A percentile compares a stretch with the other conserved stretches of the same genome.
Conservation (phyloP, 37 sponge, comb jelly and placozoan species). For the Spongilla lacustris region DNA sequence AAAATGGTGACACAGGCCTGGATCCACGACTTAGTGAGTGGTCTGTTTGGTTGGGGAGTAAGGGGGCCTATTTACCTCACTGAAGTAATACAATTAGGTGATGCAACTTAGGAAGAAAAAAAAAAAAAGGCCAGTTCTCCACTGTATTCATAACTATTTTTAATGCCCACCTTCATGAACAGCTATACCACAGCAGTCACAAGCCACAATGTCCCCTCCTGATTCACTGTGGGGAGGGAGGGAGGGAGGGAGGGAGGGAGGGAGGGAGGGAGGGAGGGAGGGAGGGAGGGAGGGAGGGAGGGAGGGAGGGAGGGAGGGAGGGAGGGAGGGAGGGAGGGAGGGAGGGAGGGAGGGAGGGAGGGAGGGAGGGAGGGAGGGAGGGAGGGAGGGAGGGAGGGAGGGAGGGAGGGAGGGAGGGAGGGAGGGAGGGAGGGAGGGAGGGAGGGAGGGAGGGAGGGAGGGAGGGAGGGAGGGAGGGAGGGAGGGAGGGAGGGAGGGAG, state of each 20-base stretch:
- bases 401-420: neutral
- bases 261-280: too few species aligned
- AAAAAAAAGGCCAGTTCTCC: too few species aligned
- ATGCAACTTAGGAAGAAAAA: too few species aligned
- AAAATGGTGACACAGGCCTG: too few species aligned
- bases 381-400: neutral
- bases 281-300: neutral
- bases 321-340: neutral
- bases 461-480: too few species aligned
- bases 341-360: neutral
- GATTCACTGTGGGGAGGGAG: neutral
- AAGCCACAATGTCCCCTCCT: slow-evolving; percentile 71
- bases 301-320: neutral
- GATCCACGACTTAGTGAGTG: too few species aligned
- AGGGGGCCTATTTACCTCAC: too few species aligned
- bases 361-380: too few species aligned
- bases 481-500: neutral
- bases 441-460: neutral
- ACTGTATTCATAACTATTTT: too few species aligned
- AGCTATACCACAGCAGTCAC: slow-evolving; percentile 87
- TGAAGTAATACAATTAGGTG: too few species aligned
- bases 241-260: neutral
- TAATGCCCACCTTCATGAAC: slow-evolving; percentile 89
- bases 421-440: neutral
- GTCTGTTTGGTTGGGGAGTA: too few species aligned